Evolutionary conservation across 2,113 vertebrate species (phyloP), one percentile per base, ranked within the genome.

Genomic region (Halichoerus grypus): DNA sequence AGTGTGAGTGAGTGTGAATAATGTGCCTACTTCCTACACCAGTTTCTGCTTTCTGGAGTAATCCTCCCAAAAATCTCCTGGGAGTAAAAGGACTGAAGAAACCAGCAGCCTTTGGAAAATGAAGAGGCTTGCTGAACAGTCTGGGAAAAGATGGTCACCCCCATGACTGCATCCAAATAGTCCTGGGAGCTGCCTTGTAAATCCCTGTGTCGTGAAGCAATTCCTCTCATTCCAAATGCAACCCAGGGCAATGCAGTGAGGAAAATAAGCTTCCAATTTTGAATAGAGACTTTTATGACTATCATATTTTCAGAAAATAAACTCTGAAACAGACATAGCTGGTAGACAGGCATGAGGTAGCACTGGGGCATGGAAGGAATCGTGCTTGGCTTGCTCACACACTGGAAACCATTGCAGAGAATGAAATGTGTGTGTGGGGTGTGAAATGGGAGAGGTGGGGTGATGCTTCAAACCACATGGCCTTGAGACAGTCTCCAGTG

Each of bases 261-360:
- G 94, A 95, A 97, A 98, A 86, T 59, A 67, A 26, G 85, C 24
- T 79, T 91, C 59, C 57, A 94, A 55, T 74, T 91, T 97, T 83
- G 61, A 94, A 72, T 31, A 65, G 39, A 96, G 88, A 79, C 42
- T 89, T 95, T 96, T 91, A 93, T 63, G 79, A 95, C 59, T 69
- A 19, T 86, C 55, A 80, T 53, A 93, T 63, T 96, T 98, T 96
- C 96, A 94, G 77, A 96, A 96, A 98, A 69, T 69, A 88, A 96
- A 86, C 86, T 89, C 69, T 69, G n/a, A 84, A 88, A 33, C 36
- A 91, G 87, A 94, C 89, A 82, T 82, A 61, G n/a, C 46, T 63
- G 39, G 88, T 85, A 69, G 71, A 49, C 51, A 79, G 88, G 86
- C 71, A 42, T 65, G 91, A 90, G 82, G 85, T 46, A 82, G 84